Evolutionary conservation across 2,888 invertebrate species (phyloP), one percentile per base, ranked within the genome.

Genomic region (Hoplodrina blanda): DNA sequence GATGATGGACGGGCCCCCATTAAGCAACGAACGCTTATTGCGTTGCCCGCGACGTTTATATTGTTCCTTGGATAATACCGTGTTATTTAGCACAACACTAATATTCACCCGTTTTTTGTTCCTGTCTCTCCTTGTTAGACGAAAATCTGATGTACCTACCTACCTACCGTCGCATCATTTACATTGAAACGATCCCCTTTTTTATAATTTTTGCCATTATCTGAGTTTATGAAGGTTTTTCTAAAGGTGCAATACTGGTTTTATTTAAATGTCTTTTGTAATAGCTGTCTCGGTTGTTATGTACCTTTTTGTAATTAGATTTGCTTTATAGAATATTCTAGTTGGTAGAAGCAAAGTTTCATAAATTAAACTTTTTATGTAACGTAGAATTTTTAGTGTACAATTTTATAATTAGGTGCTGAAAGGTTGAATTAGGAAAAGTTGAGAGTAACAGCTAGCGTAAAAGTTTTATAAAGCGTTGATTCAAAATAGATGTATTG

Each of bases 1-100:
- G 90, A 91, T 93, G 93, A 94, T 88, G 88, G 91, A 93, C 92
- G 91, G 91, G 86, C 85, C 73, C 80, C 89, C 91, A 92, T 94
- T 93, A 92, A 85, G 88, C 85, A 86, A 80, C 80, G 86, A 88
- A 85, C 89, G 86, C 80, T 92, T 93, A 94, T 94, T 93, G 91
- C 92, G 90, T 80, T 86, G 84, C 87, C 90, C 88, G 90, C 89
- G 90, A 90, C 91, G 91, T 89, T 92, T 91, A 91, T 92, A 94
- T 93, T 93, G 91, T 93, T 85, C 88, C 89, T 83, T 84, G 91
- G 92, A 93, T 94, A 94, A 93, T 92, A 89, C 89, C 79, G 88
- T 78, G 91, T 91, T 92, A 93, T 93, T 94, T 93, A 92, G 87
- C 89, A 86, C 88, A 86, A 66, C 87, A 90, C 93, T 92, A 93